A percentile compares a stretch with the other conserved stretches of the same genome.
These are phyloP conservation scores for Cynopterus sphinx DNA, from an alignment of 2,797 vertebrate genomes.

Conservation along the genomic window DNA sequence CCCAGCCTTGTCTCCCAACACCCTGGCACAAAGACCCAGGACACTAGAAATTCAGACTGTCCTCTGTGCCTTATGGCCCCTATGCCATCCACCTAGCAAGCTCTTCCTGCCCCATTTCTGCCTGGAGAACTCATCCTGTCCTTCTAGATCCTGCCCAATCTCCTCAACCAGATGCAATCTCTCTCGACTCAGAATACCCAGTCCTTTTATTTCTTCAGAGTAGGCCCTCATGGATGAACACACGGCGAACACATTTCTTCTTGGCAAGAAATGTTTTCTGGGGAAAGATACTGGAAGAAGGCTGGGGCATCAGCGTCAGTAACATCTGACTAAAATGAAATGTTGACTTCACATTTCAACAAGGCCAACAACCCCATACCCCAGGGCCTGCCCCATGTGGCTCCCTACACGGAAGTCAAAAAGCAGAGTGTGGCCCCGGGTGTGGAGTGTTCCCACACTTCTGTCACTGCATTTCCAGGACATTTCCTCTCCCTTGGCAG, in stretches of 20 bases:
- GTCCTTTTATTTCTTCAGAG: background rate
- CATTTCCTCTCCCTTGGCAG: background rate
- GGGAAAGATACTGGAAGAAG: background rate
- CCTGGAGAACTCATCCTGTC: background rate
- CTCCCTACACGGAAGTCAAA: background rate
- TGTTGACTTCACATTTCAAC: background rate
- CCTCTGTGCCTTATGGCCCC: background rate
- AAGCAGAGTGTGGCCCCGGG: background rate
- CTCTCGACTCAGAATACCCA: background rate
- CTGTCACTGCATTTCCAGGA: background rate
- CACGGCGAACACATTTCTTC: background rate
- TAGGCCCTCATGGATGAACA: background rate
- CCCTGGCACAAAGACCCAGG: background rate
- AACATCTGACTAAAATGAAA: background rate
- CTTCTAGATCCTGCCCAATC: background rate
- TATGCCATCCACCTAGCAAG: background rate
- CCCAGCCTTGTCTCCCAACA: background rate
- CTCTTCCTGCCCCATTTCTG: background rate
- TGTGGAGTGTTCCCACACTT: background rate
- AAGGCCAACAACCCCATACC: accelerated
- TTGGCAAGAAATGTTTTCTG: background rate
- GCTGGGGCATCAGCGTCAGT: background rate
- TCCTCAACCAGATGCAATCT: background rate
- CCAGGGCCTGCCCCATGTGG: background rate
- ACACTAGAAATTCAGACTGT: accelerated